Conservation (phyloP, 2,888 invertebrate species). For the Acrobasis repandana region DNA sequence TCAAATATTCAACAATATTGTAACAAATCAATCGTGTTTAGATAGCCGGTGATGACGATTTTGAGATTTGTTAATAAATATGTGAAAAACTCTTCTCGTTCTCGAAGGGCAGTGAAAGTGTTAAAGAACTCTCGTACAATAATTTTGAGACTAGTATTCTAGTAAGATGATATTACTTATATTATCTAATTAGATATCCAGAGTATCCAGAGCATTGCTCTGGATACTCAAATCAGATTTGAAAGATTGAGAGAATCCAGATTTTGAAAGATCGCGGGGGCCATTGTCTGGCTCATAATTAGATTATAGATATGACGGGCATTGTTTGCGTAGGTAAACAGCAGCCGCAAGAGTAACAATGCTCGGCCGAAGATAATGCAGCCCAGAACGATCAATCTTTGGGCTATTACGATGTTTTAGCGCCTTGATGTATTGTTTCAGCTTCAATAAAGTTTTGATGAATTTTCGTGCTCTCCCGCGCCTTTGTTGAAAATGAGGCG, state of each 20-base stretch:
- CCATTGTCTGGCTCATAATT: conserved; percentile 48
- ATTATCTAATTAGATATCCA: conserved; percentile 2
- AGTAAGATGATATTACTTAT: background rate
- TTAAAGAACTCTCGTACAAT: too few relatives aligned
- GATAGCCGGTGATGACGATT: too few relatives aligned
- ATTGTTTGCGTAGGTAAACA: conserved; percentile 59
- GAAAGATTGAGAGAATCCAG: background rate
- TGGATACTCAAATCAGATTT: background rate
- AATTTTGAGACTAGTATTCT: too few relatives aligned
- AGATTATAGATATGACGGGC: conserved; percentile 55
- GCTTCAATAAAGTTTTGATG: conserved; percentile 82
- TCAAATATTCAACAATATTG: too few relatives aligned
- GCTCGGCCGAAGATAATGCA: conserved; percentile 63
- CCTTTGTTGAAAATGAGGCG: conserved; percentile 72
- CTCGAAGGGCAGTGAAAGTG: too few relatives aligned
- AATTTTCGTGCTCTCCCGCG: conserved; percentile 73
- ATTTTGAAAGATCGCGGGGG: conserved; percentile 10
- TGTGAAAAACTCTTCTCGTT: too few relatives aligned
- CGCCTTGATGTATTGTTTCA: conserved; percentile 81
- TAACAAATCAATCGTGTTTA: too few relatives aligned
- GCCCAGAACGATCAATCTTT: conserved; percentile 76
- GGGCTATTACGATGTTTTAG: conserved; percentile 80
- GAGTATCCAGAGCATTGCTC: too few relatives aligned
- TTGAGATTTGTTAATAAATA: too few relatives aligned
- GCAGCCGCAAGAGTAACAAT: conserved; percentile 54